These are phyloP conservation scores for Heliconius charithonia DNA, from an alignment of 2,888 invertebrate species.

Conservation along the genomic window DNA sequence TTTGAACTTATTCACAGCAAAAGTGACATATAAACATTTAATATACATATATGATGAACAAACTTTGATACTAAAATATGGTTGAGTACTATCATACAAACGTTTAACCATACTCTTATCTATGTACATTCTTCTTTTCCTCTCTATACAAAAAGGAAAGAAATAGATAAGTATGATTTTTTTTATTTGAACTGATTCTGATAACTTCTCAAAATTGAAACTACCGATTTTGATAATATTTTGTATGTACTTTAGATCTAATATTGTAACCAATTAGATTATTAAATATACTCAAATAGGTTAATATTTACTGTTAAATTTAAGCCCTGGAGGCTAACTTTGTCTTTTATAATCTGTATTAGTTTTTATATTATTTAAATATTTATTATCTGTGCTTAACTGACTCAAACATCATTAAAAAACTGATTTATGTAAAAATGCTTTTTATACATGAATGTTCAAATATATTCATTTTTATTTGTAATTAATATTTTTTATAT, in stretches of 20 bases:
- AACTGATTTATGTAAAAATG: background rate
- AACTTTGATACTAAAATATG: no score
- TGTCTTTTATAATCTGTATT: slow-evolving; percentile 25
- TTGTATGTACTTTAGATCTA: slow-evolving; percentile 45
- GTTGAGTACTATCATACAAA: no score
- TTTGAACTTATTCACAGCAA: slow-evolving; percentile 4
- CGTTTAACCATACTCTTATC: background rate
- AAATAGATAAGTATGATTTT: slow-evolving; percentile 1
- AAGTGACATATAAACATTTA: background rate
- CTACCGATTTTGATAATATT: slow-evolving; percentile 32
- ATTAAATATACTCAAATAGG: slow-evolving; percentile 48
- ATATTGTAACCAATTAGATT: slow-evolving; percentile 45
- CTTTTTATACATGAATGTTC: background rate
- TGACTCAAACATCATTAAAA: background rate
- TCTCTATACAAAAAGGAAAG: background rate
- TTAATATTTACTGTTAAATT: slow-evolving; percentile 48
- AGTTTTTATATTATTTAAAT: background rate
- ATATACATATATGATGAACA: background rate
- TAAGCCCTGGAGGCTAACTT: slow-evolving; percentile 47
- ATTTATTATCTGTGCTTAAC: slow-evolving; percentile 19
- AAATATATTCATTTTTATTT: no score
- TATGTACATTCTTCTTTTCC: background rate
- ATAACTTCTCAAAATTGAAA: background rate
- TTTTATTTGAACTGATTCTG: background rate
- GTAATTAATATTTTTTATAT: no score